Base-by-base conservation (phyloP, 2,888 invertebrate genomes). In the Mycalesis mineus region DNA sequence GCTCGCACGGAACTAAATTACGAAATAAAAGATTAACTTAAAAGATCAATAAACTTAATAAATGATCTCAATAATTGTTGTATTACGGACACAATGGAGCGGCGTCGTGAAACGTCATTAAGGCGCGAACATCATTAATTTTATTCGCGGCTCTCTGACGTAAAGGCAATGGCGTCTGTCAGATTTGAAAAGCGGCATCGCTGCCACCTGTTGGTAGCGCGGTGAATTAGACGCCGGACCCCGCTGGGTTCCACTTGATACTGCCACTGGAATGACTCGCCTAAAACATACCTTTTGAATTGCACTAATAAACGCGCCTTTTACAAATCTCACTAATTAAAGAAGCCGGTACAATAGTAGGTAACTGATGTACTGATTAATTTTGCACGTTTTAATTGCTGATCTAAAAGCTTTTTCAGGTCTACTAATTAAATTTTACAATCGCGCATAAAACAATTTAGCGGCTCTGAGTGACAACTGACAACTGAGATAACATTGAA, bases 31-130 rank as follows among this genome's bases (percentile, higher is more conserved):
- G 89, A 89, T 89, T 88, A 88, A 88, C 80, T 88, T 88, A 88
- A 89, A 88, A 88, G 88, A 89, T 88, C 89, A 89, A 89, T 89
- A 89, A 89, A 89, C 88, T 88, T 89, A 88, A 89, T 88, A 89
- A 89, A 89, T 89, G 88, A 88, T 89, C 89, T 89, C 85, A 89
- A 88, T 89, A 89, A 88, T 89, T 88, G 89, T 89, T 89, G 87
- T 87, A 89, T 88, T 89, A 89, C 88, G 84, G 84, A 79, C 82
- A 89, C 89, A 89, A 89, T 89, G 87, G 88, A 83, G 85, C 87
- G 88, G 88, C 88, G 81, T 87, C 86, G 88, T 84, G 85, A 84
- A 82, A 82, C 88, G 87, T 86, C 88, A 89, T 88, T 88, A 89
- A 86, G 88, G 84, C 84, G 84, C 85, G 84, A 85, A 84, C 85